Percentiles rank a stretch among this genome's conserved stretches.
phyloP scores from a whole-genome alignment of 1,140 invertebrate genomes.

The Oryctes rhinoceros region DNA sequence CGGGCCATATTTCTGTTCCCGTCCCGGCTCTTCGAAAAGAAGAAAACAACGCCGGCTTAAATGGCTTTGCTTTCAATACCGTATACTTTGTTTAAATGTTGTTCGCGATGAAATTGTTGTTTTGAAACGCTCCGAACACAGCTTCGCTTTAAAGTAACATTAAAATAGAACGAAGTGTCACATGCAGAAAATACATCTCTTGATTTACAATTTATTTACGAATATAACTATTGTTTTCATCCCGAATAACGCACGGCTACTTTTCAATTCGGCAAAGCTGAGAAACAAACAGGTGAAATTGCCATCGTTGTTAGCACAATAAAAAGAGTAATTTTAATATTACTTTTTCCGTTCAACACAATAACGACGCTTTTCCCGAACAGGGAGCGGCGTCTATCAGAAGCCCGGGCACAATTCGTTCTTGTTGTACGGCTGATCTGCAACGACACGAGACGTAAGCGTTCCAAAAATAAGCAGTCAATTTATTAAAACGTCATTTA shows the following conservation, averaged over 20 bases:
- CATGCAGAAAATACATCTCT: background rate
- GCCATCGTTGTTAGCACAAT: no score
- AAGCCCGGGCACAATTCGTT: no score
- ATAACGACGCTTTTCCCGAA: no score
- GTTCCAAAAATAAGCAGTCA: no score
- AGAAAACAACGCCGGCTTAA: background rate
- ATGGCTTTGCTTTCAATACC: slow-evolving; percentile 23
- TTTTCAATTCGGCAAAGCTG: no score
- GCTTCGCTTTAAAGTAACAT: background rate
- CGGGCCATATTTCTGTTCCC: background rate
- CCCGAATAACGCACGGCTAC: background rate
- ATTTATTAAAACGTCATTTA: no score
- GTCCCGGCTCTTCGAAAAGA: background rate
- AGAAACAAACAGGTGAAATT: no score
- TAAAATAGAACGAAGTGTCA: slow-evolving; percentile 22
- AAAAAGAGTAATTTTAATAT: no score
- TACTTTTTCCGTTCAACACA: no score
- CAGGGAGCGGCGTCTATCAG: no score
- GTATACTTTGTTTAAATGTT: slow-evolving; percentile 29
- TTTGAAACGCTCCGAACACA: background rate
- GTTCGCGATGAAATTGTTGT: background rate
- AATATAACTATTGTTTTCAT: background rate
- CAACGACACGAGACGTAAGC: no score
- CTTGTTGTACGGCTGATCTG: no score
- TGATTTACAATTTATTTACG: background rate